A percentile compares a stretch with the other conserved stretches of the same genome.
These are phyloP conservation scores for Diarsia dahlii DNA, from an alignment of 2,888 invertebrate species.

Conservation along the genomic window DNA sequence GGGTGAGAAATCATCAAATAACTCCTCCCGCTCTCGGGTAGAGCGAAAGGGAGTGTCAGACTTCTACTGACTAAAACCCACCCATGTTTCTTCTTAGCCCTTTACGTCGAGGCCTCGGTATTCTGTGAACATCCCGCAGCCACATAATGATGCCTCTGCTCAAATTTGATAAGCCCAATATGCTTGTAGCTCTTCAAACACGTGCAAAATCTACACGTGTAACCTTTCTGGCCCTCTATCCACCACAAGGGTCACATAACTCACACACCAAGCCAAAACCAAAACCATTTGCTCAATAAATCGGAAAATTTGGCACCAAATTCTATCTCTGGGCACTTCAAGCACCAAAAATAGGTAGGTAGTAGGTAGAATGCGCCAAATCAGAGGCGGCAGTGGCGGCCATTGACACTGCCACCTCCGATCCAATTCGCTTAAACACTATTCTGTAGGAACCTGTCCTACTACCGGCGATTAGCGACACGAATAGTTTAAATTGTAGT, in stretches of 20 bases:
- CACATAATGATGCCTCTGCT: not conserved
- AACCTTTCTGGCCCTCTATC: not conserved
- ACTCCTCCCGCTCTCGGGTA: no score
- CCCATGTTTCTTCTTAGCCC: no score
- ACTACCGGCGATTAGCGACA: not conserved
- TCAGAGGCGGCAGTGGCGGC: slow-evolving; percentile 16
- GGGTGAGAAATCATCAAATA: no score
- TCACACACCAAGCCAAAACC: slow-evolving; percentile 23
- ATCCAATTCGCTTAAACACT: slow-evolving; percentile 42
- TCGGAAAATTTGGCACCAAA: slow-evolving; percentile 56
- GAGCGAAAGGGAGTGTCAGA: no score
- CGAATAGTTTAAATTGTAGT: no score
- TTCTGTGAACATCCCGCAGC: no score
- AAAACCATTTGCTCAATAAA: slow-evolving; percentile 21
- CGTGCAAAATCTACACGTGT: slow-evolving; percentile 16
- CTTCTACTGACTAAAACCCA: no score
- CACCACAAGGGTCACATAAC: not conserved
- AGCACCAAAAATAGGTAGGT: slow-evolving; percentile 41
- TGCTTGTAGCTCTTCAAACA: not conserved
- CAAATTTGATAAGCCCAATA: not conserved
- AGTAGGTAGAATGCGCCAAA: slow-evolving; percentile 46
- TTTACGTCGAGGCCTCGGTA: no score
- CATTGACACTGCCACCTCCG: slow-evolving; percentile 38
- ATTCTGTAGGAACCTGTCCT: slow-evolving; percentile 7
- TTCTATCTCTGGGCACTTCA: slow-evolving; percentile 8